phyloP scores from a whole-genome alignment of 2,888 invertebrate genomes.

The Linnaemya tessellans region DNA sequence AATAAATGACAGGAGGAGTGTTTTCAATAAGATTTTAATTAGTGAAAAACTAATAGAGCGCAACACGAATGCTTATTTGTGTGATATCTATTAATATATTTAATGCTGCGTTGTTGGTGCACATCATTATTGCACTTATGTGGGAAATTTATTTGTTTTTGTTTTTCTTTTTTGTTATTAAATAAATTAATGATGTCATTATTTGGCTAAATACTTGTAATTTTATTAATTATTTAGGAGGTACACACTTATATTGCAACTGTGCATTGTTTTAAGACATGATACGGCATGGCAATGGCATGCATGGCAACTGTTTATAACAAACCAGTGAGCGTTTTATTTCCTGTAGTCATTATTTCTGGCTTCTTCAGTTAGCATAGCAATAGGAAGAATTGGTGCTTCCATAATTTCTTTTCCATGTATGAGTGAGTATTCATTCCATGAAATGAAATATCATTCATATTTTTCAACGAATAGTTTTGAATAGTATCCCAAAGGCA shows the following conservation, averaged over 20 bases:
- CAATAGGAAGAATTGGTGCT: too few relatives aligned
- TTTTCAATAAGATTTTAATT: constrained; percentile 68
- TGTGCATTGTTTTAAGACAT: too few relatives aligned
- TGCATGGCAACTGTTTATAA: too few relatives aligned
- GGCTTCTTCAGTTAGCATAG: too few relatives aligned
- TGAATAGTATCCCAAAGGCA: too few relatives aligned
- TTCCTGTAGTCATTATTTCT: too few relatives aligned
- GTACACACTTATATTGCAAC: neutral
- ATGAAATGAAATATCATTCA: too few relatives aligned
- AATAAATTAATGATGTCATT: constrained; percentile 14
- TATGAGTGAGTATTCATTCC: too few relatives aligned
- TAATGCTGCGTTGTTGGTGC: neutral
- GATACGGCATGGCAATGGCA: too few relatives aligned
- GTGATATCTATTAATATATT: constrained; percentile 29
- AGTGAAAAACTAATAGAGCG: constrained; percentile 42
- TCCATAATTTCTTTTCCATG: too few relatives aligned
- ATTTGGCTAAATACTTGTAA: neutral
- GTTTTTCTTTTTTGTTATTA: neutral
- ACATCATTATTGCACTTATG: constrained; percentile 25
- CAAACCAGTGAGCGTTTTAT: too few relatives aligned
- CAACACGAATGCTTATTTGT: constrained; percentile 20
- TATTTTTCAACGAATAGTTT: too few relatives aligned
- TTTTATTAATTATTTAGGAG: neutral
- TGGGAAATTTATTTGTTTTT: constrained; percentile 15
- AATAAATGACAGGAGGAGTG: constrained; percentile 71